These are phyloP conservation scores for Edolisoma coerulescens DNA, from an alignment of 2,113 vertebrate species.

Conservation along the genomic window DNA sequence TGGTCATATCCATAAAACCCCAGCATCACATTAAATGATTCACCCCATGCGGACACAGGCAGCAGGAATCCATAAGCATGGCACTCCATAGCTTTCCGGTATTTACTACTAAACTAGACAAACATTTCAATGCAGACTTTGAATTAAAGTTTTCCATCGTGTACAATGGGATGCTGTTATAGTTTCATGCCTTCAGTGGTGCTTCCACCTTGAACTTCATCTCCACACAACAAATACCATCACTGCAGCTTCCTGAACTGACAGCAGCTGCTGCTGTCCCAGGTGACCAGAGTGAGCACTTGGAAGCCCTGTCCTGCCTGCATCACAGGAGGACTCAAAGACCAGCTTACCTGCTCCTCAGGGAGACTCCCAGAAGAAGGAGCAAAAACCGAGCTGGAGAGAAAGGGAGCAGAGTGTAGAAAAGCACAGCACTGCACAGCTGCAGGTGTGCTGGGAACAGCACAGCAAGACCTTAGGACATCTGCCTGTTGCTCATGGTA, in stretches of 20 bases:
- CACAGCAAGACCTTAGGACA: neutral
- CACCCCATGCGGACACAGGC: fast-evolving
- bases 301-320: neutral
- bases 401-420: neutral
- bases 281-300: neutral
- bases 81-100: neutral
- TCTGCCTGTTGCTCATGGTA: neutral
- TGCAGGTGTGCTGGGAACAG: neutral
- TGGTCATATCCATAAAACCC: neutral
- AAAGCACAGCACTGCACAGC: neutral
- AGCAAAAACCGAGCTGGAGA: neutral
- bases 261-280: neutral
- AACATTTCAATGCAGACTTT: neutral
- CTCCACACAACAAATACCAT: neutral
- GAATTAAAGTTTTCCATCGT: neutral
- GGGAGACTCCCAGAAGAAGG: neutral
- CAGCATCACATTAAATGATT: neutral
- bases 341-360: neutral
- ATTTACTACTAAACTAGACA: fast-evolving
- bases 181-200: neutral
- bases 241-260: neutral
- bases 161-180: fast-evolving
- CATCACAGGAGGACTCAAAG: neutral
- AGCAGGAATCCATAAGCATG: neutral
- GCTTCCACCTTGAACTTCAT: neutral